Evolutionary conservation across 2,797 vertebrate species (phyloP), one percentile per base, ranked within the genome.

Genomic region (Lepus oiostolus): DNA sequence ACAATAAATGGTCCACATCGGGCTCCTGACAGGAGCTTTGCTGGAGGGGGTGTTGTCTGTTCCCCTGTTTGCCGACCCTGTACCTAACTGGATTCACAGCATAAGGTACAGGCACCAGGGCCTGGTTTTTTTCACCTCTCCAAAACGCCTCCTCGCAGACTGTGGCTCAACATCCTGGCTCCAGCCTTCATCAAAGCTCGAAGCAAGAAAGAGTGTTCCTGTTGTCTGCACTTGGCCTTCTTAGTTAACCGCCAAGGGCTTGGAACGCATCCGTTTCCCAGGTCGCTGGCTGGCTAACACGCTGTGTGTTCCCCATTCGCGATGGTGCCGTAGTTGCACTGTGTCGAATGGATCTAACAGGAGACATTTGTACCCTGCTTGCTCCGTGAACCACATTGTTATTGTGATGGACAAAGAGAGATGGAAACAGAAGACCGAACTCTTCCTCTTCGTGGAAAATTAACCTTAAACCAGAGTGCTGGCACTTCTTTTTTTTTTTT

Each of bases 401-500:
- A n/a, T 19, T 9, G 19, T 28, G 32, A 65, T 84, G 70, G 42
- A 84, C 52, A 24, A 38, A 16, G 3, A 28, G n/a, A 11, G 35
- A 26, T 24, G 8, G 52, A 67, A 58, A 74, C 68, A 52, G 35
- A 32, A 68, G 63, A 81, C n/a, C 63, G 81, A 84, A 84, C 60
- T n/a, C 67, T 30, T 14, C 58, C 17, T 91, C 90, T 79, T 82
- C 16, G 21, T 91, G 88, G 95, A 91, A 92, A 95, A 81, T 87
- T 72, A 79, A 89, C 68, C 80, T 12, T 35, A 90, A 93, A 88
- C 72, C 93, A 93, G 65, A 71, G 16, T 54, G 22, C 58, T 7
- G 24, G 76, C 79, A 72, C 82, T 62, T 93, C 86, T 94, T 86
- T 92, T 89, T 47, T 47, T 42, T 42, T 47, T 42, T 8, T 42